Conservation (phyloP, 2,797 vertebrate species). For the Muraenolepis orangiensis region DNA sequence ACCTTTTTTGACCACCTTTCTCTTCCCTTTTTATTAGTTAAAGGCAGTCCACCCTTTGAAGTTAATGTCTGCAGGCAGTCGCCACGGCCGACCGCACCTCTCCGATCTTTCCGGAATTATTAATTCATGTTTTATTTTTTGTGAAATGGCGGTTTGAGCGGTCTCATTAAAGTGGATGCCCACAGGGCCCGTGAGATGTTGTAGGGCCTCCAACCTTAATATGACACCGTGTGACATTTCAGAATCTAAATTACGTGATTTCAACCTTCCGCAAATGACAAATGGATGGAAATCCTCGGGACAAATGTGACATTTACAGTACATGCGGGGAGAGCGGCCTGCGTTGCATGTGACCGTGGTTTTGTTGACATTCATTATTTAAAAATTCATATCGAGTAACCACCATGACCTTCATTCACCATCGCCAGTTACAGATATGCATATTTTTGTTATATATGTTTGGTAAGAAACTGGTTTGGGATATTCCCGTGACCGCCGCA, state of each 20-base stretch:
- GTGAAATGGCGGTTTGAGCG: constrained; percentile 40
- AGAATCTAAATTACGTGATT: constrained; percentile 14
- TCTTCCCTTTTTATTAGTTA: background rate
- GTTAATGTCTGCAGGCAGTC: constrained; percentile 31
- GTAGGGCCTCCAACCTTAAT: constrained; percentile 9
- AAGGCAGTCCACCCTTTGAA: constrained; percentile 34
- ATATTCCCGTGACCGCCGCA: background rate
- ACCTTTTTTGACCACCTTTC: background rate
- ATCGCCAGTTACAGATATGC: background rate
- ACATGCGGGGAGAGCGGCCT: constrained; percentile 9
- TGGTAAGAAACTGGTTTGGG: background rate
- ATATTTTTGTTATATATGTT: background rate
- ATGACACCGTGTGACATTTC: constrained; percentile 35
- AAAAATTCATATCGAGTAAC: background rate
- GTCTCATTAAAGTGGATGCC: constrained; percentile 27
- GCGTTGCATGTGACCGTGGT: constrained; percentile 21
- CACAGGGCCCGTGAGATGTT: background rate
- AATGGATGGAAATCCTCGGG: constrained; percentile 6
- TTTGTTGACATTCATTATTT: constrained; percentile 2
- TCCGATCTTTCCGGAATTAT: constrained; percentile 30
- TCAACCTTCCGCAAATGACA: constrained; percentile 18
- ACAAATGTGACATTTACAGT: constrained; percentile 39
- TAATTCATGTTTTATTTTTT: constrained; percentile 20
- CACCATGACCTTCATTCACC: background rate
- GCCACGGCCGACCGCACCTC: constrained; percentile 13